phyloP scores from a whole-genome alignment of 2,797 vertebrate species.

The Eulemur coronatus region DNA sequence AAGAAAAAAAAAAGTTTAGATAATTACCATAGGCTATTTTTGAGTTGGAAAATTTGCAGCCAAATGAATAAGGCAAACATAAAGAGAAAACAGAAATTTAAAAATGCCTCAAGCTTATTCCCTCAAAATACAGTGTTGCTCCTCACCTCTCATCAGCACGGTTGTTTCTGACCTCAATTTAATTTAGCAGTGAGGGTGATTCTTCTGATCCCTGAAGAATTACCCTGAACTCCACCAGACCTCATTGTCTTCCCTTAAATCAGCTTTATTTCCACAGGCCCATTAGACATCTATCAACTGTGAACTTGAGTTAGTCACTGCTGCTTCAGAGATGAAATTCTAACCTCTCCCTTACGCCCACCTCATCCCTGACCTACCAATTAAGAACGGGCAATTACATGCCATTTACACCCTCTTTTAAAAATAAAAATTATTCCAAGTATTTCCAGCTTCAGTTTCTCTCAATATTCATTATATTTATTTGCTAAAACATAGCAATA shows the following conservation, averaged over 20 bases:
- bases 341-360: background rate
- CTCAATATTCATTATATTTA: conserved; percentile 8
- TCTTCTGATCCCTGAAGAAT: conserved; percentile 65
- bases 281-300: conserved; percentile 54
- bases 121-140: background rate
- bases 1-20: background rate
- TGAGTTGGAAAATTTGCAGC: background rate
- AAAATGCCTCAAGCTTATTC: conserved; percentile 3
- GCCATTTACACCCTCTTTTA: background rate
- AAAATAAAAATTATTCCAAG: background rate
- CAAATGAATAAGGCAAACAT: background rate
- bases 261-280: conserved; percentile 59
- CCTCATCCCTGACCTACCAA: background rate
- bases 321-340: background rate
- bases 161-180: conserved; percentile 50
- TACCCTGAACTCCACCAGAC: conserved; percentile 64
- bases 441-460: background rate
- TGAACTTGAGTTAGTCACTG: conserved; percentile 40
- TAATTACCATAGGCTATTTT: background rate
- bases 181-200: conserved; percentile 55
- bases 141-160: background rate
- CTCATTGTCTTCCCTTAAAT: conserved; percentile 55
- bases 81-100: background rate
- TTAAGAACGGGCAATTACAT: background rate
- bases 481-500: background rate